These are phyloP conservation scores for Falco novaeseelandiae DNA, from an alignment of 2,797 vertebrate genomes.

Conservation along the genomic window DNA sequence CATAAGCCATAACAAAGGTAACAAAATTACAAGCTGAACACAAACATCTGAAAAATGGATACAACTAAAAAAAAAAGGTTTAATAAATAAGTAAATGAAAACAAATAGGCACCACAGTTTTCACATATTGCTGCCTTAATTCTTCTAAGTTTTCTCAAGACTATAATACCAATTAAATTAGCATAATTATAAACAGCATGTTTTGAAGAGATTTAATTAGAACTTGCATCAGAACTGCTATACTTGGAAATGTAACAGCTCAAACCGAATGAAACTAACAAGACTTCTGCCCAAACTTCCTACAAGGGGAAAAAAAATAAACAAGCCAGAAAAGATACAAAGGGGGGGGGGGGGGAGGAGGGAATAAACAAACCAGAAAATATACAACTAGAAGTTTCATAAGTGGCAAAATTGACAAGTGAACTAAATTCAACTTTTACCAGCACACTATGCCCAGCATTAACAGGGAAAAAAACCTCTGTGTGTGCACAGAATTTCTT, in stretches of 20 bases:
- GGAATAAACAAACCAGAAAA: neutral
- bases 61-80: neutral
- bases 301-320: neutral
- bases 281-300: neutral
- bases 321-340: neutral
- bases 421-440: slow-evolving; percentile 27
- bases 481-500: neutral
- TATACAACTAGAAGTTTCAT: neutral
- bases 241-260: neutral
- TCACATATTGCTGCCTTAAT: neutral
- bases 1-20: neutral
- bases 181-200: neutral
- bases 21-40: neutral
- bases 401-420: slow-evolving; percentile 13
- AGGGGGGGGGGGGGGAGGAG: too few species aligned
- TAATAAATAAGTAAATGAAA: neutral
- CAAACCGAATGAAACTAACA: neutral
- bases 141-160: neutral
- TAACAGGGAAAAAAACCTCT: neutral
- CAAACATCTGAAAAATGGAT: neutral
- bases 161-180: slow-evolving; percentile 11
- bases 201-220: slow-evolving; percentile 26
- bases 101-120: neutral
- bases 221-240: neutral
- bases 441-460: neutral